Conservation (phyloP, 2,797 vertebrate species). For the Macrochelys suwanniensis region DNA sequence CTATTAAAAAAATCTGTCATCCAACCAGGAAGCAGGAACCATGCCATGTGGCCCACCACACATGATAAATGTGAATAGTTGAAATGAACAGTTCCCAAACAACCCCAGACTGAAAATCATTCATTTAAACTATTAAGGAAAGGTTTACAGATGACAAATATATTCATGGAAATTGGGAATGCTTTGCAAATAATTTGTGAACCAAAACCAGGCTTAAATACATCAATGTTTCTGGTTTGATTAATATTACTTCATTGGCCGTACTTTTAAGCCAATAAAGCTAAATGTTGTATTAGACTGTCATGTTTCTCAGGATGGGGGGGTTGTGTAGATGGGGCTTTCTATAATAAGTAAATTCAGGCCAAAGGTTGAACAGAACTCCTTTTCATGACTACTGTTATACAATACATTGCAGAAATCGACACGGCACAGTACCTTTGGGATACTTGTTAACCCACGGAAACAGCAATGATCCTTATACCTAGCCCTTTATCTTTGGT, state of each 20-base stretch:
- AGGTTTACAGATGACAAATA: conserved; percentile 53
- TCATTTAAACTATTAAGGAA: background rate
- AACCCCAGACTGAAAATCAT: conserved; percentile 65
- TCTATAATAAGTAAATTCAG: background rate
- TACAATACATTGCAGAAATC: background rate
- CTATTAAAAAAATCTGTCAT: conserved; percentile 22
- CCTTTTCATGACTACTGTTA: background rate
- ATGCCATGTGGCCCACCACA: conserved; percentile 41
- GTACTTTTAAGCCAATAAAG: background rate
- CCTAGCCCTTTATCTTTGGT: background rate
- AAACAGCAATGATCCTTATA: background rate
- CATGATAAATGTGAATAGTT: conserved; percentile 60
- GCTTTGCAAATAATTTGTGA: background rate
- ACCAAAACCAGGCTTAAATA: conserved; percentile 23
- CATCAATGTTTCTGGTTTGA: background rate
- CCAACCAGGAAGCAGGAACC: background rate
- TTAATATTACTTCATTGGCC: background rate
- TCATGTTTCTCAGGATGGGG: background rate
- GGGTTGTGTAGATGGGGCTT: background rate
- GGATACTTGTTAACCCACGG: rapidly evolving
- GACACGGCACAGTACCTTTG: background rate
- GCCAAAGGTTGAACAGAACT: background rate
- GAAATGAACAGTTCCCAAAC: conserved; percentile 61
- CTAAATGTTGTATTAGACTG: background rate
- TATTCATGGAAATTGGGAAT: conserved; percentile 25